Evolutionary conservation across 2,113 vertebrate species (phyloP).

Genomic region (Silurus asotus): DNA sequence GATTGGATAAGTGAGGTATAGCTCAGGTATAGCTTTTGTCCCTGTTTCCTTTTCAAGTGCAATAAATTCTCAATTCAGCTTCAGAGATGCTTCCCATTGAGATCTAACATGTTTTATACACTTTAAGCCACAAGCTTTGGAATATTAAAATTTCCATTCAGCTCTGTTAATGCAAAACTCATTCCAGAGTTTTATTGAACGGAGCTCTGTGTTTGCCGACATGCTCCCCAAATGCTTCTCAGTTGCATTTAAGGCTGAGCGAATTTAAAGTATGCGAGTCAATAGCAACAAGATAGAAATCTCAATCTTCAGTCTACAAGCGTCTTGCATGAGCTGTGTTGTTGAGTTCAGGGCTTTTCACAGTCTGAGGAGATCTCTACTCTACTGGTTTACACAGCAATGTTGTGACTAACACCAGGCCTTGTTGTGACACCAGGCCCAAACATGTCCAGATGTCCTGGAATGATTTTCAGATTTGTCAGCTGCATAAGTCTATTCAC

Average conservation of each 20-base stretch:
- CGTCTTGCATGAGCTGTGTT: neutral
- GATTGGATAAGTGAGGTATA: neutral
- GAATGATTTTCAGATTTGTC: slow-evolving; percentile 20
- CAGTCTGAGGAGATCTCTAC: neutral
- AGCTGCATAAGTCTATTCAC: slow-evolving; percentile 7
- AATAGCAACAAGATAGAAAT: neutral
- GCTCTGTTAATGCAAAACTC: neutral
- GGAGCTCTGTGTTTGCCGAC: neutral
- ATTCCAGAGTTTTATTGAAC: neutral
- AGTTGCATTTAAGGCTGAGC: neutral
- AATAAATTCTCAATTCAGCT: neutral
- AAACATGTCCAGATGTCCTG: slow-evolving; percentile 36
- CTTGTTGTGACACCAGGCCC: slow-evolving; percentile 20
- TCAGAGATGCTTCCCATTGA: neutral
- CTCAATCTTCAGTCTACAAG: neutral
- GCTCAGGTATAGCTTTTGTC: neutral
- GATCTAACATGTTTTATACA: neutral
- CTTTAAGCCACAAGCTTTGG: neutral
- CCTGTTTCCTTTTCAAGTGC: neutral
- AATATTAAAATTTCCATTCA: neutral
- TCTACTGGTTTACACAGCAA: slow-evolving; percentile 6
- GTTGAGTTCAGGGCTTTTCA: neutral
- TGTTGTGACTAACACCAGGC: slow-evolving; percentile 25
- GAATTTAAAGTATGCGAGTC: neutral
- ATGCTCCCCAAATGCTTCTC: neutral